Conservation (phyloP, 2,888 invertebrate genomes). For the Harpagoxenus sublaevis region DNA sequence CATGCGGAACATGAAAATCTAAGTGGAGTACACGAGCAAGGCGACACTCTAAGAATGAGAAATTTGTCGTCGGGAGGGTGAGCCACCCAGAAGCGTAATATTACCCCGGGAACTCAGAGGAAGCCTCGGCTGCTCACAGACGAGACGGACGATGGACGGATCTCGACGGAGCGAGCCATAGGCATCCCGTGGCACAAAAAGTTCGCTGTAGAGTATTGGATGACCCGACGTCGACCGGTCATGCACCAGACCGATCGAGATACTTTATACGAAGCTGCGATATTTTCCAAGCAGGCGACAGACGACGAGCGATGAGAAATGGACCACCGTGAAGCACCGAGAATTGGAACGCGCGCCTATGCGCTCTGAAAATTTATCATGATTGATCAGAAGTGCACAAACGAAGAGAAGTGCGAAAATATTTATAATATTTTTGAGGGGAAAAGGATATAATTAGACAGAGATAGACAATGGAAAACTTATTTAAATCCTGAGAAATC, state of each 20-base stretch:
- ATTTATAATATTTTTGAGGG: not conserved
- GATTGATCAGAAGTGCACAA: not conserved
- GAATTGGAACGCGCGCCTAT: constrained; percentile 44
- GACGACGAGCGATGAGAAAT: constrained; percentile 85
- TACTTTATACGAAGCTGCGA: constrained; percentile 77
- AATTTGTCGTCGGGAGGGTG: constrained; percentile 58
- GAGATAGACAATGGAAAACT: not conserved
- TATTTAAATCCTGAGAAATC: not conserved
- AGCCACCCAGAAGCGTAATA: constrained; percentile 81
- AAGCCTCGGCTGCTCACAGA: constrained; percentile 54
- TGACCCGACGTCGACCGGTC: constrained; percentile 77
- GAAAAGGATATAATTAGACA: not conserved
- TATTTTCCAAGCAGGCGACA: constrained; percentile 76
- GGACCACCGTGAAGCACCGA: constrained; percentile 84
- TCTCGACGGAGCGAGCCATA: constrained; percentile 69
- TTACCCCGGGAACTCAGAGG: constrained; percentile 69
- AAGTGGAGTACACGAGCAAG: constrained; percentile 38
- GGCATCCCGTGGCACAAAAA: constrained; percentile 66
- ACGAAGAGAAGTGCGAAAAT: not conserved
- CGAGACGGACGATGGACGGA: constrained; percentile 49
- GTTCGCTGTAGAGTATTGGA: constrained; percentile 76
- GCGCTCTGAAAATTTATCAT: not conserved
- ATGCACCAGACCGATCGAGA: constrained; percentile 72
- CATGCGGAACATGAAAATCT: constrained; percentile 29
- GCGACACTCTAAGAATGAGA: constrained; percentile 39